Evolutionary conservation across 1,140 invertebrate genomes (phyloP), one percentile per base, ranked within the genome.

Genomic region (Drosophila nigrodunni): DNA sequence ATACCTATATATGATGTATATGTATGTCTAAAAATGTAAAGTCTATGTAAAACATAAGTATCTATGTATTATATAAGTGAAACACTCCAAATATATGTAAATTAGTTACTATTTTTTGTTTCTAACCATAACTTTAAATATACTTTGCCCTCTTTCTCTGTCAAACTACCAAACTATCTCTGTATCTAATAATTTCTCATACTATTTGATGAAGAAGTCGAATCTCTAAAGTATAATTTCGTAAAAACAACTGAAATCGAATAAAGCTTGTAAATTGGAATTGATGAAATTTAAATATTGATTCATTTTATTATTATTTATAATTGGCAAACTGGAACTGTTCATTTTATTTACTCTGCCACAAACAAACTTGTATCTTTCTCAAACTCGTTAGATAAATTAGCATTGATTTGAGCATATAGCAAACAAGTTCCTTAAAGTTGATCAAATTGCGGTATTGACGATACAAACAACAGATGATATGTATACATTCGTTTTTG

Each of bases 11-110:
- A 64, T 77, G 79, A 60, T 86, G 81, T 77, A 59, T 64, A 43
- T 75, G 49, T 81, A 89, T 89, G 74, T 83, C 77, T 78, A 78
- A 78, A 4, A 78, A 67, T 80, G 78, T 89, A 88, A 89, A 75
- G 85, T 74, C 77, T 80, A 88, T 89, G 85, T 89, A 81, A 78
- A 89, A 85, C 81, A 89, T 89, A 89, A 88, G 83, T 69, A 58
- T 72, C 57, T 72, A 72, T 78, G 61, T 82, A 83, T 70, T 59
- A 68, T 43, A 44, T 89, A 89, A 89, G 85, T 61, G 46, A 89
- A 80, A 78, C 83, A 83, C 85, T 89, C 85, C 80, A 89, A 89
- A 89, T 85, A 89, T 85, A 89, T 89, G 85, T 89, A 89, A 81
- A 81, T 81, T 85, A 89, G 72, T 76, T 67, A 65, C 37, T 68